These are phyloP conservation scores for Corapipo altera DNA, from an alignment of 2,113 vertebrate species.

Conservation along the genomic window DNA sequence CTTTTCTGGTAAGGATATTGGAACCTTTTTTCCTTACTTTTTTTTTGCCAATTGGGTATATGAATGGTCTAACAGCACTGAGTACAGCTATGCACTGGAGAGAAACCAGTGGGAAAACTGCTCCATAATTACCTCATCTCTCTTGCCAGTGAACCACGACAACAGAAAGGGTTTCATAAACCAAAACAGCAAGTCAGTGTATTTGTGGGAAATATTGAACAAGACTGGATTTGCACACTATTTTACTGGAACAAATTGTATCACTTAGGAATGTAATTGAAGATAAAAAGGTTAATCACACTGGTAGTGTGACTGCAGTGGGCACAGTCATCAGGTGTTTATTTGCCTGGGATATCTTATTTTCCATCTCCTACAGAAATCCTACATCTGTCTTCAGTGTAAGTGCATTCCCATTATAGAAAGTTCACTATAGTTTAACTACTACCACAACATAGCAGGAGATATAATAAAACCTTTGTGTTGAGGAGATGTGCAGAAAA, in stretches of 20 bases:
- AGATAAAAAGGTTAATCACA: slow-evolving; percentile 43
- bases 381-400: background rate
- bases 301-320: background rate
- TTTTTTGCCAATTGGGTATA: background rate
- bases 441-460: background rate
- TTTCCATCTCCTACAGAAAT: background rate
- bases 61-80: background rate
- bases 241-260: slow-evolving; percentile 38
- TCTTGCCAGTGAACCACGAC: background rate
- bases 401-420: background rate
- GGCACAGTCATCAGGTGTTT: background rate
- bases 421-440: slow-evolving; percentile 9
- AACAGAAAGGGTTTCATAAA: background rate
- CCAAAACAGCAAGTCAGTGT: background rate
- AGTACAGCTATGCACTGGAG: background rate
- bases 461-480: slow-evolving; percentile 15
- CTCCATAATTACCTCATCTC: background rate
- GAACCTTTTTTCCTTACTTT: slow-evolving; percentile 16
- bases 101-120: background rate
- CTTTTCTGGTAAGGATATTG: background rate
- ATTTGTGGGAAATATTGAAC: slow-evolving; percentile 28
- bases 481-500: slow-evolving; percentile 5
- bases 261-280: slow-evolving; percentile 21
- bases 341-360: background rate
- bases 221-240: slow-evolving; percentile 19